Percentiles rank a stretch among this genome's conserved stretches.
Evolutionary conservation across 2,888 invertebrate species (phyloP).

Genomic region (Scaptomyza reducta): DNA sequence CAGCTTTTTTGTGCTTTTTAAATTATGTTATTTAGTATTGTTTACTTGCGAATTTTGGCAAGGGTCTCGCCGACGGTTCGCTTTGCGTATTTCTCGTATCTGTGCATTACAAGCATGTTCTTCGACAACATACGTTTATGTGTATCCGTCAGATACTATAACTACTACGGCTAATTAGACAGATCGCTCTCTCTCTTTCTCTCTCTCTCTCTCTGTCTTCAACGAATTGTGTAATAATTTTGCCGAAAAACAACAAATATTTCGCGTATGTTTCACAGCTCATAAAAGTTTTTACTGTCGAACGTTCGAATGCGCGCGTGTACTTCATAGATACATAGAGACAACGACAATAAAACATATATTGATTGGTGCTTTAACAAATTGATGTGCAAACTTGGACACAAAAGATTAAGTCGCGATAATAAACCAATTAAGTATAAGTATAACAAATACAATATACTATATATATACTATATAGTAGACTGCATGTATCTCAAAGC

Average conservation of each 20-base stretch:
- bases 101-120: slow-evolving; percentile 46
- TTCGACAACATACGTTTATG: slow-evolving; percentile 16
- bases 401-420: slow-evolving; percentile 5
- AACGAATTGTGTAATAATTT: slow-evolving; percentile 75
- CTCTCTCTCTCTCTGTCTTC: slow-evolving; percentile 12
- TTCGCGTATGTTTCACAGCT: slow-evolving; percentile 64
- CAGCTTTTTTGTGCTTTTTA: slow-evolving; percentile 44
- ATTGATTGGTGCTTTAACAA: slow-evolving; percentile 59
- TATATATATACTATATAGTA: too few relatives aligned
- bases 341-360: slow-evolving; percentile 16
- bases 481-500: slow-evolving; percentile 24
- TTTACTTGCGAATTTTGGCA: slow-evolving; percentile 69
- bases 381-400: slow-evolving; percentile 56
- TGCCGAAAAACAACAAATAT: slow-evolving; percentile 57
- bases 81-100: slow-evolving; percentile 15
- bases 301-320: slow-evolving; percentile 64
- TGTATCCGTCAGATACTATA: slow-evolving; percentile 44
- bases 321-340: slow-evolving; percentile 51
- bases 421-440: slow-evolving; percentile 4
- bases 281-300: slow-evolving; percentile 57
- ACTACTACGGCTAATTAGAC: slow-evolving; percentile 42
- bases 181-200: slow-evolving; percentile 2
- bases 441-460: slow-evolving; percentile 5
- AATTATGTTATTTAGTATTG: slow-evolving; percentile 68
- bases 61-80: slow-evolving; percentile 45